Base-by-base conservation (phyloP, 2,113 vertebrate species). In the Geococcyx californianus region DNA sequence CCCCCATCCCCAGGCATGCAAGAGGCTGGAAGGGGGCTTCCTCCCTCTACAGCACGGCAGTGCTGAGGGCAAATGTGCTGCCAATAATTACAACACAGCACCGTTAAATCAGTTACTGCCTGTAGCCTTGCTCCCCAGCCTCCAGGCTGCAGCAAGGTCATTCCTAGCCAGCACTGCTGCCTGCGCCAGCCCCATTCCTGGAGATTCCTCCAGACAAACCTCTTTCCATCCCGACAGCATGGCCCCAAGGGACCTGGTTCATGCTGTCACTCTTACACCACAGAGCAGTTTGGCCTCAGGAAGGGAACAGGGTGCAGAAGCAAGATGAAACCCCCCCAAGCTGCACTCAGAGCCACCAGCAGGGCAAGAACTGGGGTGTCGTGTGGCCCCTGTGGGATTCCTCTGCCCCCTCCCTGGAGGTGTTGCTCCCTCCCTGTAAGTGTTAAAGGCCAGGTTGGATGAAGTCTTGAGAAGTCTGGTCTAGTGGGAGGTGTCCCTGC, bases 201-300 rank as follows among this genome's bases (percentile, higher is more conserved):
- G 47, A 44, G 52, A 29, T 0, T 29, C 11, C 49, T 54, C 55
- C 59, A 33, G 36, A 40, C 51, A 29, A 66, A 66, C 6, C 2
- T 0, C 0, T 4, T 89, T 45, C 83, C 31, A 8, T 14, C 55
- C 60, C 1, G 0, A 28, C 3, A 2, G 31, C 0, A 0, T 54
- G 31, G 25, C 38, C 77, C 36, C 8, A 3, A 13, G 51, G 25
- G 33, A 54, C 16, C 3, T 5, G 0, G 0, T 9, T 34, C 23
- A 15, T 1, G 5, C 34, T 24, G n/a, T 47, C 40, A 28, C 42
- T 80, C 60, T 25, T 19, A 26, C 10, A 38, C 14, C 34, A 9
- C 18, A 21, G 26, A 38, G 47, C 38, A 38, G 7, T 44, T 78
- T 15, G 7, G 58, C 33, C 54, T 5, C 29, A 33, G 68, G 23